Evolutionary conservation across 2,797 vertebrate genomes (phyloP).

Genomic region (Gymnoscopelus microlampas): DNA sequence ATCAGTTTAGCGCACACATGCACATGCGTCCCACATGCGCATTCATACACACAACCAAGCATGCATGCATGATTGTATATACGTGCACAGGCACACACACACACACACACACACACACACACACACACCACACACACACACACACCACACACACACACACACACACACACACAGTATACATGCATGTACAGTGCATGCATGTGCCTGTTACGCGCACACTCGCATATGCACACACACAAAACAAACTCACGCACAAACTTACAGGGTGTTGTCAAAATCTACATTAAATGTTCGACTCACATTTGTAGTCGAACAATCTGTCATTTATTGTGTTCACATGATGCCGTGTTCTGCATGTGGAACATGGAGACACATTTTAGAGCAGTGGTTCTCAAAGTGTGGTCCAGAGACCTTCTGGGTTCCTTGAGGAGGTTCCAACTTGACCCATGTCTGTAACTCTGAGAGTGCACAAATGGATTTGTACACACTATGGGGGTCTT

Average conservation of each 20-base stretch:
- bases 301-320: background rate
- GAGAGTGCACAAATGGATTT: no score
- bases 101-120: conserved; percentile 57
- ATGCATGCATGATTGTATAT: background rate
- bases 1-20: conserved; percentile 45
- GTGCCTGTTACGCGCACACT: no score
- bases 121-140: conserved; percentile 62
- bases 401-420: no score
- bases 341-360: no score
- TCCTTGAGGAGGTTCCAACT: no score
- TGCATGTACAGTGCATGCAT: no score
- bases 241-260: conserved; percentile 23
- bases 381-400: no score
- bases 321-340: background rate
- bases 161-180: conserved; percentile 37
- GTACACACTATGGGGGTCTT: no score
- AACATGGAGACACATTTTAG: no score
- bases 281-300: background rate
- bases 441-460: no score
- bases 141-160: conserved; percentile 60
- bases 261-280: background rate
- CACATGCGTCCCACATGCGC: background rate
- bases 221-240: conserved; percentile 37
- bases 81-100: conserved; percentile 49
- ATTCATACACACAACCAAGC: background rate